Evolutionary conservation across 1,140 invertebrate genomes (phyloP).

Genomic region (Laupala kohalensis): DNA sequence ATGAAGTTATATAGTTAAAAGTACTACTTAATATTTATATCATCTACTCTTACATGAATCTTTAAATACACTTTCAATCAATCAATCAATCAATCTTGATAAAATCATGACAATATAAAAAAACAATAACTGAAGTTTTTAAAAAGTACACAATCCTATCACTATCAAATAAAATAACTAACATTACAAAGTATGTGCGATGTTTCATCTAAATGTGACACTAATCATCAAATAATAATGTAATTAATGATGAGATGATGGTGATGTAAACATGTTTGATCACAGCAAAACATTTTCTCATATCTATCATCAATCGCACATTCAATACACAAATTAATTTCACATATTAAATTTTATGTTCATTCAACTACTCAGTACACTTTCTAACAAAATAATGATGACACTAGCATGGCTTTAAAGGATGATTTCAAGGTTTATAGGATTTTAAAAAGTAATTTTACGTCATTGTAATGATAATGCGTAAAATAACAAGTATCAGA

Average conservation of each 20-base stretch:
- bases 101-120: not conserved
- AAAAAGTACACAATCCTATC: not conserved
- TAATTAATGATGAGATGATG: too few species aligned
- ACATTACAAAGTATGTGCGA: not conserved
- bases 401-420: too few species aligned
- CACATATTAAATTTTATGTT: not conserved
- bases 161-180: not conserved
- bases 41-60: not conserved
- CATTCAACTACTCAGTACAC: too few species aligned
- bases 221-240: too few species aligned
- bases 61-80: not conserved
- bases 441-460: too few species aligned
- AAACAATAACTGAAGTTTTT: not conserved
- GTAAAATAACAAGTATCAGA: too few species aligned
- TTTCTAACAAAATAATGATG: too few species aligned
- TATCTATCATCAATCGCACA: constrained; percentile 1
- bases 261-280: not conserved
- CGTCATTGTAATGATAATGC: too few species aligned
- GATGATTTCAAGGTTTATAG: too few species aligned
- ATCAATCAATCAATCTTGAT: too few species aligned
- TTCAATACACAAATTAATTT: not conserved
- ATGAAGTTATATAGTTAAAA: not conserved
- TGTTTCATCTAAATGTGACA: too few species aligned
- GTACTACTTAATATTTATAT: not conserved
- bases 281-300: not conserved